Conservation (phyloP, 1,140 invertebrate genomes). For the Holotrichia oblita region DNA sequence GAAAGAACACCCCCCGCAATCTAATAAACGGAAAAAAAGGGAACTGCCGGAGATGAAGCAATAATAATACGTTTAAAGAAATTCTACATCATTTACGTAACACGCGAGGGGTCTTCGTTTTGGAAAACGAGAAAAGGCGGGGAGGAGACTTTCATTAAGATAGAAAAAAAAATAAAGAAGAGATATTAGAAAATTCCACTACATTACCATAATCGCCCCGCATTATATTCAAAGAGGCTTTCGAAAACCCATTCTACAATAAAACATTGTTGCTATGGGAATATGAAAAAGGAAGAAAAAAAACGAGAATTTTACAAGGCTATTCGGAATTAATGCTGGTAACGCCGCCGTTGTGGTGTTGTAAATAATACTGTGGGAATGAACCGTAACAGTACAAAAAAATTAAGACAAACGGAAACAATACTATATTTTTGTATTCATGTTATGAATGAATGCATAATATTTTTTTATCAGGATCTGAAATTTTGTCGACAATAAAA, state of each 20-base stretch:
- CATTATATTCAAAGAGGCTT: neutral
- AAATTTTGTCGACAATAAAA: too few species aligned
- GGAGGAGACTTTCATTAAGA: neutral
- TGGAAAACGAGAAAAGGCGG: neutral
- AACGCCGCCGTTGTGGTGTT: neutral
- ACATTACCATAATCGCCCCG: neutral
- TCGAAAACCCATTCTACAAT: neutral
- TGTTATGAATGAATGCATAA: too few species aligned
- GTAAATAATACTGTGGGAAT: neutral
- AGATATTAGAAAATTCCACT: neutral
- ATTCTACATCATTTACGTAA: neutral
- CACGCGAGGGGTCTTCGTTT: neutral
- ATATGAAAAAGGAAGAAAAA: neutral
- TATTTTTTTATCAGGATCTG: too few species aligned
- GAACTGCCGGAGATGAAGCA: neutral
- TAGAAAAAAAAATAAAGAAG: neutral
- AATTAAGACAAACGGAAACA: too few species aligned
- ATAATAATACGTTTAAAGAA: neutral
- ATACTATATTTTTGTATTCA: too few species aligned
- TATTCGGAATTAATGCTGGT: neutral
- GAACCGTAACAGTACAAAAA: neutral
- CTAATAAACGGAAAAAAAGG: too few species aligned
- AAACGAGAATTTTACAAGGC: slow-evolving; percentile 1
- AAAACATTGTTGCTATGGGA: slow-evolving; percentile 3
- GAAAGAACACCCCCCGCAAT: too few species aligned